Conservation (phyloP, 1,140 invertebrate species). For the Vanessa tameamea region DNA sequence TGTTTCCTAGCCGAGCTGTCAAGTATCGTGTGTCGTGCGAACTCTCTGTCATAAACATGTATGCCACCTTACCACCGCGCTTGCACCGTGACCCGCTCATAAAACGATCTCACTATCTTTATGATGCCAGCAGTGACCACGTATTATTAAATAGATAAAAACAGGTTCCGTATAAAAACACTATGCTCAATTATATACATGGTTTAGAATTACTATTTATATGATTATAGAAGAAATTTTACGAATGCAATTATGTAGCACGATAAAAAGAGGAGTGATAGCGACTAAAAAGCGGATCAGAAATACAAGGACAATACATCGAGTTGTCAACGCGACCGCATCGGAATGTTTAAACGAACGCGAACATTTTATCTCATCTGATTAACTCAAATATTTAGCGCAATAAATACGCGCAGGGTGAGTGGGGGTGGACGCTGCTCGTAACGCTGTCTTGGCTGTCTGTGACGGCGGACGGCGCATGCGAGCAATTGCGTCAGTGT, state of each 20-base stretch:
- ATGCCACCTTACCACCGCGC: constrained; percentile 39
- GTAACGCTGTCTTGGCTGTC: constrained; percentile 50
- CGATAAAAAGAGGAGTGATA: constrained; percentile 60
- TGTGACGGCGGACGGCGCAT: constrained; percentile 54
- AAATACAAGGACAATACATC: constrained; percentile 78
- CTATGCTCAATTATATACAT: background rate
- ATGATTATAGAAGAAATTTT: constrained; percentile 9
- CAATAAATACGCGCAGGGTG: constrained; percentile 71
- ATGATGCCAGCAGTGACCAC: constrained; percentile 20
- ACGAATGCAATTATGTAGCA: constrained; percentile 38
- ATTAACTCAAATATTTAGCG: constrained; percentile 80
- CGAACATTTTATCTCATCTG: constrained; percentile 78
- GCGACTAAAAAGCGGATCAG: constrained; percentile 71
- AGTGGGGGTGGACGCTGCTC: constrained; percentile 46
- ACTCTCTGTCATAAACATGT: constrained; percentile 47
- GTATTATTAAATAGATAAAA: constrained; percentile 24
- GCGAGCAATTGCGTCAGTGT: constrained; percentile 77
- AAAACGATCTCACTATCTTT: constrained; percentile 33
- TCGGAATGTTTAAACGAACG: constrained; percentile 75
- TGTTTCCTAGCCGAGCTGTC: constrained; percentile 44
- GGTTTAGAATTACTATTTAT: background rate
- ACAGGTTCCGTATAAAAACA: background rate
- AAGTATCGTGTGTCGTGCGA: constrained; percentile 47
- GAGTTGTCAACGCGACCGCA: constrained; percentile 76
- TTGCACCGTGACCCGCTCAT: constrained; percentile 29